Percentiles rank a stretch among this genome's conserved stretches.
These are phyloP conservation scores for Fundulus diaphanus DNA, from an alignment of 2,797 vertebrate genomes.

Conservation along the genomic window DNA sequence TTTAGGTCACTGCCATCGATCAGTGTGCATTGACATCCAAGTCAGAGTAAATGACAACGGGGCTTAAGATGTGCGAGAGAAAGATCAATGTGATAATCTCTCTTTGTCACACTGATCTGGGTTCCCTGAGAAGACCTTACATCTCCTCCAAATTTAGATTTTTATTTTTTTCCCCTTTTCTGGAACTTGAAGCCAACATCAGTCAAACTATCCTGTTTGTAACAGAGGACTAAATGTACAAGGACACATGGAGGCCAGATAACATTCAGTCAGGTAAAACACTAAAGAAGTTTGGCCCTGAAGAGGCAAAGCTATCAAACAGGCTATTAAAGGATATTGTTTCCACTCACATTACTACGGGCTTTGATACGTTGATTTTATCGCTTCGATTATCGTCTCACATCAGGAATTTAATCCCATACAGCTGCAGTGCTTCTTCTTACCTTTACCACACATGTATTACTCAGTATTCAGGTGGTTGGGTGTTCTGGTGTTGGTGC, in stretches of 20 bases:
- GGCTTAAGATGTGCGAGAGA: slow-evolving; percentile 51
- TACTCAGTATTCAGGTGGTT: slow-evolving; percentile 33
- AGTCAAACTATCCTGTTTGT: slow-evolving; percentile 25
- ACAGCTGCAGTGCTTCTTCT: slow-evolving; percentile 35
- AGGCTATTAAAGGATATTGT: slow-evolving; percentile 63
- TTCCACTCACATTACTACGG: slow-evolving; percentile 59
- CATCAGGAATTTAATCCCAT: slow-evolving; percentile 61
- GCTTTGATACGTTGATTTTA: slow-evolving; percentile 67
- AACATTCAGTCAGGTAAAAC: slow-evolving; percentile 64
- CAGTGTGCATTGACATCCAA: slow-evolving; percentile 29
- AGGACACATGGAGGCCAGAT: slow-evolving; percentile 56
- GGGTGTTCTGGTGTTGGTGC: slow-evolving; percentile 1
- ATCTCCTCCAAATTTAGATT: slow-evolving; percentile 41
- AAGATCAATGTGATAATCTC: slow-evolving; percentile 62
- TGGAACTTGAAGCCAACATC: slow-evolving; percentile 45
- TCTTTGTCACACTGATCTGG: slow-evolving; percentile 38
- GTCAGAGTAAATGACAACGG: slow-evolving; percentile 24
- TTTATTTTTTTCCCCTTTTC: slow-evolving; percentile 35
- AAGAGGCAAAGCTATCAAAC: slow-evolving; percentile 61
- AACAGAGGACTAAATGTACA: slow-evolving; percentile 33
- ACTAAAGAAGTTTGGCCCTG: slow-evolving; percentile 45
- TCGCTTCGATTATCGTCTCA: slow-evolving; percentile 66
- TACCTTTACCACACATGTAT: slow-evolving; percentile 34
- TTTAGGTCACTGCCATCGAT: slow-evolving; percentile 38
- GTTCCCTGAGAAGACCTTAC: slow-evolving; percentile 35